phyloP scores from a whole-genome alignment of 2,888 invertebrate species.

The Maniola hyperantus region DNA sequence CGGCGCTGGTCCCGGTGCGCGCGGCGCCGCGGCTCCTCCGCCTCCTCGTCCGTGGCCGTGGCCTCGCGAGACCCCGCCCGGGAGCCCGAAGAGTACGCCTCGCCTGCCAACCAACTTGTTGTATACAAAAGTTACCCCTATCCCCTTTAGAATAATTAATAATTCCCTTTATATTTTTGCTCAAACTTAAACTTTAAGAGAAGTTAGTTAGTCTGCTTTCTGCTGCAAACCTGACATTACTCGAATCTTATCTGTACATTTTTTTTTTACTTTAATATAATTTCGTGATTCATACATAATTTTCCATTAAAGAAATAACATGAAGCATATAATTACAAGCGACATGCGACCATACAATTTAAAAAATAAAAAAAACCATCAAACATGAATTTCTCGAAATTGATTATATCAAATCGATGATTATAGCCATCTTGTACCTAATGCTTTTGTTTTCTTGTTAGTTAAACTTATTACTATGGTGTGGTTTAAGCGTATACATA shows the following conservation, averaged over 20 bases:
- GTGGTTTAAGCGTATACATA: too few species aligned
- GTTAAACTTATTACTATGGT: background rate
- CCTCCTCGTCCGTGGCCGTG: conserved; percentile 64
- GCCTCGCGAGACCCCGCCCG: conserved; percentile 68
- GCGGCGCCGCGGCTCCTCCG: conserved; percentile 43
- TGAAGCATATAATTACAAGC: background rate
- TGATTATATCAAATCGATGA: background rate
- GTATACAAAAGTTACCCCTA: too few species aligned
- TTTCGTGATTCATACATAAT: too few species aligned
- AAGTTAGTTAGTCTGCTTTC: too few species aligned
- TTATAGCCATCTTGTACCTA: too few species aligned
- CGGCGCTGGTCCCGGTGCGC: conserved; percentile 43
- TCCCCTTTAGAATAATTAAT: too few species aligned
- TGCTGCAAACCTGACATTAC: too few species aligned
- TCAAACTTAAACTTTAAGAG: too few species aligned
- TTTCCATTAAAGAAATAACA: too few species aligned
- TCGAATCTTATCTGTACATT: too few species aligned
- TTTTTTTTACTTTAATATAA: too few species aligned
- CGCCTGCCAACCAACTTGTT: conserved; percentile 49
- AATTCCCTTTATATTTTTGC: too few species aligned
- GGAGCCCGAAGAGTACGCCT: conserved; percentile 60
- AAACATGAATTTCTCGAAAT: background rate
- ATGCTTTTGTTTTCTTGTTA: background rate
- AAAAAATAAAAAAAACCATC: background rate
- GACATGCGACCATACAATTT: background rate